Base-by-base conservation (phyloP, 2,888 invertebrate species). In the Yponomeuta plumbellus region DNA sequence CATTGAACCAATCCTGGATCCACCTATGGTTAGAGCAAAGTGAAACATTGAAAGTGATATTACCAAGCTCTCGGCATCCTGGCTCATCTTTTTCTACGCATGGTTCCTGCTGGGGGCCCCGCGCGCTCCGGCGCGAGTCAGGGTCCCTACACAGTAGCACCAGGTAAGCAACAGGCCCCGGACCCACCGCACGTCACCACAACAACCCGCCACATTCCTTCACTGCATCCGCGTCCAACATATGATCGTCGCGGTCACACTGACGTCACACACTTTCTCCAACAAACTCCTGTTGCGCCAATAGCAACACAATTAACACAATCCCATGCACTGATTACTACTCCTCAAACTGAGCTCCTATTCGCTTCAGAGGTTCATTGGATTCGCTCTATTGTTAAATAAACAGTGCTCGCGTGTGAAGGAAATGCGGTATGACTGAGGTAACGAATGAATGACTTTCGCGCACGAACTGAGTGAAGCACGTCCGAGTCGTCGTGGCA, bases 41-140 rank as follows among this genome's bases (percentile, higher is more conserved):
- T 52, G 5, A 17, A 52, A 52, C 17, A 52, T 59, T 59, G 59
- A 22, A 23, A 88, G 74, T 88, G 83, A 90, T 88, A 91, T 90
- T 91, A 94, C 94, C 94, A 94, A 93, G 92, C 94, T 93, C 92
- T 94, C 94, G 79, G 93, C 94, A 94, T 94, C 94, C 84, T 92
- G 88, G 92, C 92, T 94, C 94, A 94, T 94, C 93, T 92, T 93
- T 93, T 93, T 91, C 92, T 92, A 89, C 92, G 88, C 94, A 94
- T 94, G 92, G 91, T 93, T 88, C 84, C 77, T 82, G 82, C 76
- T 72, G 77, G 80, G 80, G 77, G 79, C 84, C 78, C 84, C 82
- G 86, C 88, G 85, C 80, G 84, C 84, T 52, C 39, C 61, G 79
- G 80, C 80, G 78, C 78, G 22, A 20, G 44, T 11, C 26, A 40